Evolutionary conservation across 35 echinoderm and acorn worm species (phyloP), one percentile per base, ranked within the genome.

Genomic region (Apostichopus parvimensis): DNA sequence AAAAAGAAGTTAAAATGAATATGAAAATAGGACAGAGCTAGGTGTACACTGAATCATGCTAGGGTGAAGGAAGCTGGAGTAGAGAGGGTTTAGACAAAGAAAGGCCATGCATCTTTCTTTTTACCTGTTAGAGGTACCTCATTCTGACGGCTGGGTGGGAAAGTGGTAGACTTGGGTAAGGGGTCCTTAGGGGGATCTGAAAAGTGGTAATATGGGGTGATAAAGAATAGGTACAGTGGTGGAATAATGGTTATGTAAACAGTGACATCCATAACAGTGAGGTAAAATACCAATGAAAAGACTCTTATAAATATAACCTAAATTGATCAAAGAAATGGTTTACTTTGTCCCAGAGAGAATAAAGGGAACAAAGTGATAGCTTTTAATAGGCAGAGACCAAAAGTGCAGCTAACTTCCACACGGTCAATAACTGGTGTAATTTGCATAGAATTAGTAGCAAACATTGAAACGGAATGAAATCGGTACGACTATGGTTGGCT

Each of bases 71-170:
- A 64, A 66, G 17, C 4, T 45, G 34, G 68, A 54, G n/a, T 78
- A 24, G 55, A 20, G 14, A 57, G 52, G 79, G 77, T n/a, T 53
- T 4, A 55, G 5, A 15, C 26, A 13, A 56, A 14, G 4, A 68
- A 18, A 75, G 71, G 20, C 14, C 71, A n/a, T 75, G 71, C 71
- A 21, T 22, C 7, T 53, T 79, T 79, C 12, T 22, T 87, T 7
- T 88, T 88, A 88, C 86, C 68, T 88, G 60, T 88, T 17, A 88
- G 26, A 53, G 68, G 68, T 75, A 88, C 52, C 21, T 88, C 86
- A 88, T 28, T 75, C 86, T 88, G 85, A 64, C 25, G 68, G 15
- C 62, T 75, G 62, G 86, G 23, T 24, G 86, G 86, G 62, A 72
- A 88, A 28, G 86, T 88, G 61, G 57, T 72, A 4, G 86, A 88